Evolutionary conservation across 2,113 vertebrate species (phyloP).

Genomic region (Syrrhaptes paradoxus): DNA sequence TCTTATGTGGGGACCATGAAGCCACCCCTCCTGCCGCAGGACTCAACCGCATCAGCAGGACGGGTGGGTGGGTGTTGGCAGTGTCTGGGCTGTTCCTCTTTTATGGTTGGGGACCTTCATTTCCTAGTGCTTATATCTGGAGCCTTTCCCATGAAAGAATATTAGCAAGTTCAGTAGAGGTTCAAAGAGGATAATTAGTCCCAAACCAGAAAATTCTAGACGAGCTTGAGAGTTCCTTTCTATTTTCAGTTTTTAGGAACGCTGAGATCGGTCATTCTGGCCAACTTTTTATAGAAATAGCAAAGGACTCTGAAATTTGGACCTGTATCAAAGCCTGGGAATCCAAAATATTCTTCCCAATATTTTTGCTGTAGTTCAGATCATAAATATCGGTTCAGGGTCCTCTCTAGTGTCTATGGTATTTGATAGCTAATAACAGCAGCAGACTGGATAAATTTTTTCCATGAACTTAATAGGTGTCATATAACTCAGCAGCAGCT

Average conservation of each 20-base stretch:
- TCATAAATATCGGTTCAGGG: neutral
- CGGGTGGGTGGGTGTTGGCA: neutral
- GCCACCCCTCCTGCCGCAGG: neutral
- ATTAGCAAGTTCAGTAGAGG: neutral
- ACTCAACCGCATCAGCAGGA: neutral
- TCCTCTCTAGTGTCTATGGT: neutral
- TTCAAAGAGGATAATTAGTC: neutral
- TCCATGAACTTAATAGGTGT: neutral
- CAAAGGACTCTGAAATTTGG: neutral
- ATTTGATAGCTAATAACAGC: neutral
- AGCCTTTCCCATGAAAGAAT: neutral
- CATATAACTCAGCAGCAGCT: constrained; percentile 19
- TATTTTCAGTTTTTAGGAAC: neutral
- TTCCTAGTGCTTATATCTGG: neutral
- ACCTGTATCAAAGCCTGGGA: neutral
- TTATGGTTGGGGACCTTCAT: neutral
- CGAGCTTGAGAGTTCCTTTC: neutral
- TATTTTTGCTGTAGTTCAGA: neutral
- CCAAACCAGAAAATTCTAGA: neutral
- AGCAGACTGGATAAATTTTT: neutral
- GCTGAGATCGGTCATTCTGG: neutral
- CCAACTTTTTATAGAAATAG: neutral
- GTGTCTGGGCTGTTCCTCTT: neutral
- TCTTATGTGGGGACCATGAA: neutral
- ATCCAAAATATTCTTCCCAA: neutral